Conservation (phyloP, 2,888 invertebrate species). For the Adineta ricciae region DNA sequence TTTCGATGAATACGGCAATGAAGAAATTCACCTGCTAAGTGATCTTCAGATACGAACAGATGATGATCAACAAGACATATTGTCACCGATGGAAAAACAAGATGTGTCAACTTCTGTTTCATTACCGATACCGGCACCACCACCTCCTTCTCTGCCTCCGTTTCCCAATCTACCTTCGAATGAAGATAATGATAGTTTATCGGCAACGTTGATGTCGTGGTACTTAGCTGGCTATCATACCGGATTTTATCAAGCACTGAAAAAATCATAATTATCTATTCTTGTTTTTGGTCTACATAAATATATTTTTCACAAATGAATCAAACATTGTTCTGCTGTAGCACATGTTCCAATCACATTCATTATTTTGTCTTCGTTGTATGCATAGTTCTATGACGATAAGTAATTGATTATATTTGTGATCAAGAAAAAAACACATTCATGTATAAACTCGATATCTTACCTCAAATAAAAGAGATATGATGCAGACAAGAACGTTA, state of each 20-base stretch:
- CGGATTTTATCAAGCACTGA: conserved; percentile 29
- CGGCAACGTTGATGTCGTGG: conserved; percentile 31
- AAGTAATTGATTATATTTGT: too few relatives aligned
- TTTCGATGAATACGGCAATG: conserved; percentile 26
- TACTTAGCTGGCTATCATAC: conserved; percentile 34
- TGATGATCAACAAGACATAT: neutral
- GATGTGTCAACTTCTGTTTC: neutral
- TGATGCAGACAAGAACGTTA: too few relatives aligned
- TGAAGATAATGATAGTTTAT: conserved; percentile 21
- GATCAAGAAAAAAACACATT: too few relatives aligned
- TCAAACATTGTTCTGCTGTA: too few relatives aligned
- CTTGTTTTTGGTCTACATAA: neutral
- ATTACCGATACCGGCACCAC: neutral
- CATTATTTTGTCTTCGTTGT: too few relatives aligned
- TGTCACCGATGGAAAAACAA: neutral
- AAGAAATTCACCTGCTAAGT: conserved; percentile 25
- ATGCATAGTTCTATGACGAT: too few relatives aligned
- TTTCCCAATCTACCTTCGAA: neutral
- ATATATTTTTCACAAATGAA: neutral
- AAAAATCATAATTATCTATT: neutral
- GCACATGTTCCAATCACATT: too few relatives aligned
- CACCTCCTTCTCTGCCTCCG: neutral
- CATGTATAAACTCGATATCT: too few relatives aligned
- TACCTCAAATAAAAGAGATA: too few relatives aligned
- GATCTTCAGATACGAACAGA: neutral